Base-by-base conservation (phyloP, 2,113 vertebrate genomes). In the western clawed frog (Xenopus tropicalis) region DNA sequence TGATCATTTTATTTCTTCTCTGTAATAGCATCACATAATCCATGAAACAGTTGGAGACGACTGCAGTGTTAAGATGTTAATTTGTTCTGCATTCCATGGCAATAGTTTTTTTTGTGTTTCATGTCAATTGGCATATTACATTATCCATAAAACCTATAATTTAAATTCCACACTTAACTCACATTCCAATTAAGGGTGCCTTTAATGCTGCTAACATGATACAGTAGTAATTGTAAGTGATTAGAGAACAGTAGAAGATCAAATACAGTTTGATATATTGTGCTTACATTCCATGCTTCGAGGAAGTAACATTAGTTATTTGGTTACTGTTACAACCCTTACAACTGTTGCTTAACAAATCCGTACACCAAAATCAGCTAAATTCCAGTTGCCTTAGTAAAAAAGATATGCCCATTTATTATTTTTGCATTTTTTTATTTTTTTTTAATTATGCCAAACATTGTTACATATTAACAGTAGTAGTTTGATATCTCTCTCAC, bases 21-120 rank as follows among this genome's bases (percentile, higher is more conserved):
- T 77, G 71, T 78, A 82, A 83, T 80, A 80, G 74, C 83, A 80
- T 37, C 29, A 37, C 29, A 37, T 37, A 37, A 37, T 67, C 82
- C 74, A 83, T 83, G 83, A 79, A 80, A 80, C 78, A 80, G 70
- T 54, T 81, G 79, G 80, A 74, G 72, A 76, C 86, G 84, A 87
- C 29, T 37, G 10, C 6, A 37, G 25, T 29, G 25, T 37, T 37
- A 37, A 37, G 29, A 86, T 83, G 85, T 88, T 85, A 80, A 87
- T 89, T 89, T 88, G 85, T 90, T 90, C 85, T 91, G 86, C 86
- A 89, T 90, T 90, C 85, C 81, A 0, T 77, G 79, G 85, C 85
- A 88, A 88, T 86, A 85, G 78, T 78, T 82, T 79, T 86, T 85
- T 79, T 80, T 37, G 29, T 37, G 29, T 37, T 37, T 59, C 72